Conservation (phyloP, 2,113 vertebrate genomes). For the Etia nguti region DNA sequence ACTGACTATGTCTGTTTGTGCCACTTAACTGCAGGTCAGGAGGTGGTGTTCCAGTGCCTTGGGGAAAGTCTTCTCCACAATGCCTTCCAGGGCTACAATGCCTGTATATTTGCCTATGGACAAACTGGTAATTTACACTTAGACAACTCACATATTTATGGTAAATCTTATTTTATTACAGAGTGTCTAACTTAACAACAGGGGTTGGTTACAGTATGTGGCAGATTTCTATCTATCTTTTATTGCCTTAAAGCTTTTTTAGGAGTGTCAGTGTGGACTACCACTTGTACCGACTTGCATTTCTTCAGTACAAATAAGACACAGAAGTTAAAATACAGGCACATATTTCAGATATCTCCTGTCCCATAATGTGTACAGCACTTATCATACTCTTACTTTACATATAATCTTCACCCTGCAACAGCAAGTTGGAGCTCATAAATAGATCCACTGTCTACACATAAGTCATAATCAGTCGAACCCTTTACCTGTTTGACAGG, state of each 20-base stretch:
- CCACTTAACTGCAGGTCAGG: slow-evolving; percentile 80
- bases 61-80: slow-evolving; percentile 95
- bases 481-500: not conserved
- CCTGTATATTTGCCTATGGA: slow-evolving; percentile 97
- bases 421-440: not conserved
- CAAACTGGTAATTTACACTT: slow-evolving; percentile 82
- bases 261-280: not conserved
- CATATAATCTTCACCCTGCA: not conserved
- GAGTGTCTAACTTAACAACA: not conserved
- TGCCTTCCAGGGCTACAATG: slow-evolving; percentile 96
- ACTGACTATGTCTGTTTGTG: not conserved
- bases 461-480: not conserved
- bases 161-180: not conserved
- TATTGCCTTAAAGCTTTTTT: not conserved
- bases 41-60: slow-evolving; percentile 96
- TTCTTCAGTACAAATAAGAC: not conserved
- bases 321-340: not conserved
- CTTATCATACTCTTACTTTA: not conserved
- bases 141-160: not conserved
- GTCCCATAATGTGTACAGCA: not conserved
- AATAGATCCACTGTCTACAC: not conserved
- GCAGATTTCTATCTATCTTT: not conserved
- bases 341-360: not conserved
- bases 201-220: not conserved
- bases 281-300: not conserved